Conservation (phyloP, 2,797 vertebrate genomes). For the Rhyacichthys aspro region DNA sequence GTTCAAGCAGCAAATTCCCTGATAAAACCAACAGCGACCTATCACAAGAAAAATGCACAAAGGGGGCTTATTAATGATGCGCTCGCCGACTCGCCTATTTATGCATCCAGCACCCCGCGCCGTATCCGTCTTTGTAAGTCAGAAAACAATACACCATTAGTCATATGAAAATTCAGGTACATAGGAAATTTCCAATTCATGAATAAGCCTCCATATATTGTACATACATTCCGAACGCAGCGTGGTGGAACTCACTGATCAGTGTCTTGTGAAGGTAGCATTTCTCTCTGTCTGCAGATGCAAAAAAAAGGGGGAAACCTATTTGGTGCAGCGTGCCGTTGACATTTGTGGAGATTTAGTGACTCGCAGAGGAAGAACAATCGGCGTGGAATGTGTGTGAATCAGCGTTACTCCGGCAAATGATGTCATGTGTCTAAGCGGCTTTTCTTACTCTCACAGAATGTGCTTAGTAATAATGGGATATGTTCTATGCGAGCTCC, state of each 20-base stretch:
- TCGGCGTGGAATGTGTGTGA: conserved; percentile 80
- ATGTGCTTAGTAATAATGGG: conserved; percentile 41
- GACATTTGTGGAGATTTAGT: conserved; percentile 74
- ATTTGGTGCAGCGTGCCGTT: conserved; percentile 59
- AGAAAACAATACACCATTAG: conserved; percentile 72
- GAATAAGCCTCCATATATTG: conserved; percentile 45
- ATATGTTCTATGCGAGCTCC: conserved; percentile 30
- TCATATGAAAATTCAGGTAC: conserved; percentile 62
- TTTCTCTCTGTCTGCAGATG: conserved; percentile 68
- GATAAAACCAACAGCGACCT: conserved; percentile 69
- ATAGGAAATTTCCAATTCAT: conserved; percentile 71
- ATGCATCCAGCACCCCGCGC: conserved; percentile 50
- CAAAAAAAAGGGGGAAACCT: conserved; percentile 66
- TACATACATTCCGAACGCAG: conserved; percentile 53
- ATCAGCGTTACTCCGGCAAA: conserved; percentile 76
- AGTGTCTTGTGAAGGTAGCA: conserved; percentile 68
- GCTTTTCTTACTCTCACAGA: conserved; percentile 24
- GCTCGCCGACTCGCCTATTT: conserved; percentile 53
- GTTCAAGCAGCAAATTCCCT: conserved; percentile 68
- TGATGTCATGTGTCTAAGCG: conserved; percentile 73
- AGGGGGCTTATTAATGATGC: conserved; percentile 70
- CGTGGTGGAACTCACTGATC: conserved; percentile 69
- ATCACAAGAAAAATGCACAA: conserved; percentile 66
- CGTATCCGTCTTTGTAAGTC: conserved; percentile 67
- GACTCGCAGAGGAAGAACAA: conserved; percentile 64